Evolutionary conservation across 1,140 invertebrate species (phyloP).

Genomic region (Trachymyrmex septentrionalis): DNA sequence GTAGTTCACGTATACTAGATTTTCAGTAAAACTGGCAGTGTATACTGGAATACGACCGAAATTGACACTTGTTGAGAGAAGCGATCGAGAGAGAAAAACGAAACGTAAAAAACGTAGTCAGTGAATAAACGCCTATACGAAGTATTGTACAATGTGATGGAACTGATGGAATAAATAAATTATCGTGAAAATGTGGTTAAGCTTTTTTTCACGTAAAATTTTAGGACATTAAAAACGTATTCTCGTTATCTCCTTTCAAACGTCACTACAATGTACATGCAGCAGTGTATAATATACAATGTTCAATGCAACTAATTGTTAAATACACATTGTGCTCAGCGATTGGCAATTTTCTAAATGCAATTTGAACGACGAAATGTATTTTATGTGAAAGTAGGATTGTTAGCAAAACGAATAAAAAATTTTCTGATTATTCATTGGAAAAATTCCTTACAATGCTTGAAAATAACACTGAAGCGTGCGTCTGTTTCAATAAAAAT

Average conservation of each 20-base stretch:
- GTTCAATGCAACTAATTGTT: background rate
- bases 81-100: background rate
- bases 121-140: background rate
- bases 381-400: too few species aligned
- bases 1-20: too few species aligned
- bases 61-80: constrained; percentile 6
- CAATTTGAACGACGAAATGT: too few species aligned
- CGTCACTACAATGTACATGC: background rate
- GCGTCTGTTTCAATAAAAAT: too few species aligned
- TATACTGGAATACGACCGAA: background rate
- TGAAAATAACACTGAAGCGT: too few species aligned
- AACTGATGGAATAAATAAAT: constrained; percentile 9
- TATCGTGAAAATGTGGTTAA: constrained; percentile 14
- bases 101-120: background rate
- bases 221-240: background rate
- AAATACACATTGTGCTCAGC: background rate
- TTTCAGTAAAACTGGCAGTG: too few species aligned
- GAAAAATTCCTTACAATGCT: too few species aligned
- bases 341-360: constrained; percentile 7
- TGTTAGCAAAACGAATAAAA: too few species aligned
- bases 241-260: background rate
- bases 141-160: constrained; percentile 2
- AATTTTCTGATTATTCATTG: too few species aligned
- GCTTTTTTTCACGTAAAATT: background rate
- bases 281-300: too few species aligned